Percentiles rank a stretch among this genome's conserved stretches.
These are phyloP conservation scores for Cranoglanis bouderius DNA, from an alignment of 2,113 vertebrate genomes.

Conservation along the genomic window DNA sequence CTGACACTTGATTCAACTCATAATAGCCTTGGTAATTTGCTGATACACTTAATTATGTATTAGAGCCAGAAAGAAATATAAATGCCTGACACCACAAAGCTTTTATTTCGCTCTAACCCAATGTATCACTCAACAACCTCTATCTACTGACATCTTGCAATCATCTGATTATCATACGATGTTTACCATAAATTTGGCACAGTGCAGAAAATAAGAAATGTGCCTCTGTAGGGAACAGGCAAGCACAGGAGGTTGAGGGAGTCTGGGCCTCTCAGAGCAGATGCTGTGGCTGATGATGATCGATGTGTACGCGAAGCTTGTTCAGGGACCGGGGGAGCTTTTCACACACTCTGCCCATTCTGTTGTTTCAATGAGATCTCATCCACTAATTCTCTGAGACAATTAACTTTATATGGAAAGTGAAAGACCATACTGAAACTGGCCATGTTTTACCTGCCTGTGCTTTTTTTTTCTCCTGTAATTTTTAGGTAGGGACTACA, in stretches of 20 bases:
- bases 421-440: constrained; percentile 11
- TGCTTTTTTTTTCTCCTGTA: not conserved
- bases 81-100: not conserved
- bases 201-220: constrained; percentile 42
- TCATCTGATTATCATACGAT: constrained; percentile 51
- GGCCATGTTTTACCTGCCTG: not conserved
- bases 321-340: constrained; percentile 74
- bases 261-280: constrained; percentile 73
- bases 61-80: not conserved
- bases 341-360: constrained; percentile 59
- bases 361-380: constrained; percentile 62
- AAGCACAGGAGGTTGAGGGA: constrained; percentile 63
- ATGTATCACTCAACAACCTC: constrained; percentile 68
- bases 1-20: constrained; percentile 20
- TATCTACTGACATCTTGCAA: constrained; percentile 63
- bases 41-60: constrained; percentile 16
- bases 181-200: constrained; percentile 48
- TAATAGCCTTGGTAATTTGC: not conserved
- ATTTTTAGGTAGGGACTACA: not conserved
- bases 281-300: constrained; percentile 80
- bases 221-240: constrained; percentile 48
- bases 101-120: constrained; percentile 64
- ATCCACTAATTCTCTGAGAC: constrained; percentile 44
- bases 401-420: constrained; percentile 49
- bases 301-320: constrained; percentile 76